These are phyloP conservation scores for Enteromius thamalakanensis DNA, from an alignment of 2,797 vertebrate genomes.

Conservation along the genomic window DNA sequence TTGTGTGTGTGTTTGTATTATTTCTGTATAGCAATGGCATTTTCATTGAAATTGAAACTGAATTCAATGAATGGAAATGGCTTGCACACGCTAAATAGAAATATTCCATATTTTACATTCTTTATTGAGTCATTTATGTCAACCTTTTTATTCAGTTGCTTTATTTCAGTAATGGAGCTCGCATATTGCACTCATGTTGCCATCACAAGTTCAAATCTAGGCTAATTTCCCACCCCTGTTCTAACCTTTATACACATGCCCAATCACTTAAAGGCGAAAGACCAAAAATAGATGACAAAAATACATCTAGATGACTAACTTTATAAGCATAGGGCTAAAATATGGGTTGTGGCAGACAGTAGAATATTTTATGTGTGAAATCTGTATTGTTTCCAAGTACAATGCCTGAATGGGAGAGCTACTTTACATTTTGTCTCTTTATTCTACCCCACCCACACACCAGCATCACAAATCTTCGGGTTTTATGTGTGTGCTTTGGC, in stretches of 20 bases:
- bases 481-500: slow-evolving; percentile 60
- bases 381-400: slow-evolving; percentile 20
- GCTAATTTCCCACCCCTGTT: not conserved
- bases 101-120: not conserved
- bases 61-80: not conserved
- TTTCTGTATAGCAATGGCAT: not conserved
- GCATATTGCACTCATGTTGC: not conserved
- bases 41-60: not conserved
- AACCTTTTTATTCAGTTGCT: not conserved
- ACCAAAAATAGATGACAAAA: not conserved
- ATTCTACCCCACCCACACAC: slow-evolving; percentile 17
- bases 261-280: not conserved
- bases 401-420: slow-evolving; percentile 1
- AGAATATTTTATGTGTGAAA: not conserved
- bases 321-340: not conserved
- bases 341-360: not conserved
- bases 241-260: not conserved
- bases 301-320: not conserved
- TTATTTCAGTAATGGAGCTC: not conserved
- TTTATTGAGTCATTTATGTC: not conserved
- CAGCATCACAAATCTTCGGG: slow-evolving; percentile 32
- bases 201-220: not conserved
- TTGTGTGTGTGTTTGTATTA: slow-evolving; percentile 6
- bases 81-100: not conserved
- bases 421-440: slow-evolving; percentile 13